Percentiles rank a stretch among this genome's conserved stretches.
phyloP scores from a whole-genome alignment of 2,888 invertebrate species.

The Arenicola marina region DNA sequence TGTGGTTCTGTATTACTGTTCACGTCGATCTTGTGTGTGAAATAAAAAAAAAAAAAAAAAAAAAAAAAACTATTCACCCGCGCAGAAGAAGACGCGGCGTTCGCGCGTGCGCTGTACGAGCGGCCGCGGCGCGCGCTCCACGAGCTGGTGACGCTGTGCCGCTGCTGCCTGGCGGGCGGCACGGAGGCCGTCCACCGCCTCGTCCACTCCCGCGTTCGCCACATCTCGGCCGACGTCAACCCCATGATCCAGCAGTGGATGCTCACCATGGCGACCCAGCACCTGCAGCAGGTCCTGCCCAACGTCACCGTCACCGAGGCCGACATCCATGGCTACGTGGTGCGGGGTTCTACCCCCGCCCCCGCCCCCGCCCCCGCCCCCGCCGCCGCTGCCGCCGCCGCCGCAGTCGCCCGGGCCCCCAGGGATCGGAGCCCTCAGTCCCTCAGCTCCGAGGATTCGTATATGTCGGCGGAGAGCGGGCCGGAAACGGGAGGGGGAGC shows the following conservation, averaged over 20 bases:
- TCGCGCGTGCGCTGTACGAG: constrained; percentile 53
- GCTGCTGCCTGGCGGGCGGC: constrained; percentile 60
- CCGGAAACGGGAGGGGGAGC: too few relatives aligned
- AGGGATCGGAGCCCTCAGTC: constrained; percentile 2
- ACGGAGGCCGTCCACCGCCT: constrained; percentile 55
- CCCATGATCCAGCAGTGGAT: constrained; percentile 61
- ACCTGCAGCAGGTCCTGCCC: constrained; percentile 42
- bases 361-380: too few relatives aligned
- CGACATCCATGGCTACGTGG: constrained; percentile 32
- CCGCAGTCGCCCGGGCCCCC: too few relatives aligned
- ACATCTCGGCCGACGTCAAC: constrained; percentile 51
- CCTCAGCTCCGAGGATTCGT: constrained; percentile 15
- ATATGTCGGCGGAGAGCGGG: constrained; percentile 20
- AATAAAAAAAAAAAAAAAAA: too few relatives aligned
- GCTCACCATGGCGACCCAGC: constrained; percentile 43
- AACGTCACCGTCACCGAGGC: constrained; percentile 39
- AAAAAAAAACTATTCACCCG: too few relatives aligned
- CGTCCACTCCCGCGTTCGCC: too few relatives aligned
- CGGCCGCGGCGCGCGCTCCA: constrained; percentile 50
- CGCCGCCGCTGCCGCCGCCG: too few relatives aligned
- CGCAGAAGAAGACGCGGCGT: constrained; percentile 47
- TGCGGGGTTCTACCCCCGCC: neutral
- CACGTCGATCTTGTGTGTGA: too few relatives aligned
- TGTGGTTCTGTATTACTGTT: too few relatives aligned
- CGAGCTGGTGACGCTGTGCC: constrained; percentile 56